Percentiles rank a stretch among this genome's conserved stretches.
phyloP scores from a whole-genome alignment of 2,888 invertebrate genomes.

The Hedychridium roseum region DNA sequence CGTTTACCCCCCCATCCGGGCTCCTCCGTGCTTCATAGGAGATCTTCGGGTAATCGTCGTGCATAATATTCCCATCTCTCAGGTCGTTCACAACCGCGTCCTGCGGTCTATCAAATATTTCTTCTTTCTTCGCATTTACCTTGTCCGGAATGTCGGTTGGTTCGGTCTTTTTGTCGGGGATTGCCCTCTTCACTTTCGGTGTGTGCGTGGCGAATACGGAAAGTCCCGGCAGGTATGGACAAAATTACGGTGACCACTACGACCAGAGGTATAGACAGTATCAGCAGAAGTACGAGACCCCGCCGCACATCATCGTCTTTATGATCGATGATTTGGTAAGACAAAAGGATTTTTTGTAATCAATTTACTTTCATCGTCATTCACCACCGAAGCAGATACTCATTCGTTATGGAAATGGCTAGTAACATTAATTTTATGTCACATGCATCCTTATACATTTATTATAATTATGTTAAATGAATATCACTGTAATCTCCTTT shows the following conservation, averaged over 20 bases:
- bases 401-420: not conserved
- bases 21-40: constrained; percentile 30
- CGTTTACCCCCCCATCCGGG: constrained; percentile 36
- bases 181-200: no score
- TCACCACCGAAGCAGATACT: no score
- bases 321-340: constrained; percentile 70
- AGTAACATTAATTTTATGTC: not conserved
- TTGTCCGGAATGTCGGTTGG: constrained; percentile 7
- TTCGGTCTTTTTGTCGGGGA: constrained; percentile 16
- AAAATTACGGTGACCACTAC: no score
- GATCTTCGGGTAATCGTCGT: constrained; percentile 39
- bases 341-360: no score
- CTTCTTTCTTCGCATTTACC: not conserved
- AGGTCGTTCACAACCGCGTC: constrained; percentile 2
- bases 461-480: not conserved
- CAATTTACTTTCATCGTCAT: no score
- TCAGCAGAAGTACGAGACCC: constrained; percentile 48
- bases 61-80: constrained; percentile 37
- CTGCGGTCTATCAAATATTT: not conserved
- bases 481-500: no score
- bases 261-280: no score
- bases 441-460: not conserved
- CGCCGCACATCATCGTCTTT: constrained; percentile 67
- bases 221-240: no score
- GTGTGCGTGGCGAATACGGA: constrained; percentile 16